Conservation (phyloP, 1,140 invertebrate species). For the Wiebesia pumilae region DNA sequence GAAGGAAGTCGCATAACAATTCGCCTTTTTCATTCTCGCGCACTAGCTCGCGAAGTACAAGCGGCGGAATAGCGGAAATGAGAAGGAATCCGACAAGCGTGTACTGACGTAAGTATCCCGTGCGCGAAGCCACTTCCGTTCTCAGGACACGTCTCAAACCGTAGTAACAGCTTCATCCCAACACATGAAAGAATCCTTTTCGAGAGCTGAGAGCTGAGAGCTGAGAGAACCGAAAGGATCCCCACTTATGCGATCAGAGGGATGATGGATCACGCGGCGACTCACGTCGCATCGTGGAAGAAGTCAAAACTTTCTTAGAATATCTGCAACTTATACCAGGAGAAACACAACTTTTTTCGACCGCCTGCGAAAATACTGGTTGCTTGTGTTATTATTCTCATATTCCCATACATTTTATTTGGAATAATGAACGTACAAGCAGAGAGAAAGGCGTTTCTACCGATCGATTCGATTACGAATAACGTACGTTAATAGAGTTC, state of each 20-base stretch:
- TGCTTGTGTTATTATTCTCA: not conserved
- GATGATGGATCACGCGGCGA: slow-evolving; percentile 22
- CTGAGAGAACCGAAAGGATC: not conserved
- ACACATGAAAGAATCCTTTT: not conserved
- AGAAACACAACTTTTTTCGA: not conserved
- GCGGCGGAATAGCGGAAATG: not conserved
- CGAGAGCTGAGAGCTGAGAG: not conserved
- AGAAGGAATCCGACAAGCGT: not conserved
- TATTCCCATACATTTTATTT: too few species aligned
- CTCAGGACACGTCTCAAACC: slow-evolving; percentile 31
- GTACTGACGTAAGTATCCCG: not conserved
- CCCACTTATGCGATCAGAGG: not conserved
- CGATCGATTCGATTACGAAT: too few species aligned
- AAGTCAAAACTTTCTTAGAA: not conserved
- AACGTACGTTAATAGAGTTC: too few species aligned
- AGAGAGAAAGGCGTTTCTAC: too few species aligned
- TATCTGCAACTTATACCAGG: not conserved
- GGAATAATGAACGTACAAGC: too few species aligned
- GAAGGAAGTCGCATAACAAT: not conserved
- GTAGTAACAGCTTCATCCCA: slow-evolving; percentile 36
- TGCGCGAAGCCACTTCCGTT: not conserved
- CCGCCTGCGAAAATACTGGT: not conserved
- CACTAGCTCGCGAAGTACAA: not conserved
- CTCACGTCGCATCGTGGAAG: not conserved
- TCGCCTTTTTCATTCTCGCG: not conserved